Evolutionary conservation across 2,888 invertebrate genomes (phyloP), one percentile per base, ranked within the genome.

Genomic region (Plagodis pulveraria): DNA sequence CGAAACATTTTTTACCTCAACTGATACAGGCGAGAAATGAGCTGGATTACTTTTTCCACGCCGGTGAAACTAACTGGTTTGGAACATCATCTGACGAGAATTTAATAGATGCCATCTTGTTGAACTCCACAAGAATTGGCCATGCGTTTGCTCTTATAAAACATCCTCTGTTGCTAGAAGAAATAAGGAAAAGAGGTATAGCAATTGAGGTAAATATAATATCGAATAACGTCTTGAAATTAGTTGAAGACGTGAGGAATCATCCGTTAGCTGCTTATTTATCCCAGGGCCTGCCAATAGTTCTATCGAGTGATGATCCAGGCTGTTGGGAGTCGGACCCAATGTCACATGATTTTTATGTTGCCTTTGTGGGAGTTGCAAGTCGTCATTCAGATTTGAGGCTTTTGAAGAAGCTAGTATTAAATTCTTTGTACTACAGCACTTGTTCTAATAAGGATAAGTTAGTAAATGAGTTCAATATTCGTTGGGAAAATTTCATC

Each of bases 51-150:
- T 96, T 95, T 74, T 96, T 97, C 66, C 97, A 97, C 75, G 96
- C 97, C 0, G 97, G 96, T 0, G 97, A 97, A 86, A 97, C 97
- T 0, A 95, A 96, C 74, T 96, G 96, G 96, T 94, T 93, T 72
- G 96, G 95, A 6, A 86, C 86, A 5, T 79, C 84, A 0, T 93
- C 94, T 0, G 97, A 97, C 76, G 94, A 95, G 68, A 97, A 97
- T 83, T 76, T 97, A 48, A 82, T 96, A 40, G 97, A 97, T 73
- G 97, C 96, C 0, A 87, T 97, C 32, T 82, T 96, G 6, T 83
- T 97, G 32, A 95, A 96, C 41, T 89, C 96, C 0, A 94, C 94
- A 69, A 93, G 97, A 34, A 95, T 97, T 62, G 97, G 97, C 0
- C 97, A 97, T 66, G 97, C 95, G 7, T 97, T 94, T 73, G 96